Evolutionary conservation across 35 echinoderm and acorn worm species (phyloP).

Genomic region (Hemicentrotus pulcherrimus): DNA sequence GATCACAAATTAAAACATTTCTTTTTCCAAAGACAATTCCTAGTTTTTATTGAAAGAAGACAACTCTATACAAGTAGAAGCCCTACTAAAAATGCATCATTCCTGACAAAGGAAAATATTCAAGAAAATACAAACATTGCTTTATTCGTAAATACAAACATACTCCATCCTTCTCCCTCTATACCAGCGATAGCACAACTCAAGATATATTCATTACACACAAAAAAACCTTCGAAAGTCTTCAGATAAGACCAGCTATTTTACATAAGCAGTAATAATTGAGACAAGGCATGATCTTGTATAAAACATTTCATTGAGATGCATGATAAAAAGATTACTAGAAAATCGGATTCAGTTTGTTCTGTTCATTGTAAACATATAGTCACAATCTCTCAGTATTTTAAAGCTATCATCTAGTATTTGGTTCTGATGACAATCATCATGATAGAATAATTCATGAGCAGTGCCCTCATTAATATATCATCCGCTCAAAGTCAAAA

Average conservation of each 20-base stretch:
- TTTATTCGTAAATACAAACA: slow-evolving; percentile 29
- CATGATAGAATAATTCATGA: not conserved
- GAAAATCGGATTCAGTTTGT: not conserved
- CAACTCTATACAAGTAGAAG: slow-evolving; percentile 39
- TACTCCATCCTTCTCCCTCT: not conserved
- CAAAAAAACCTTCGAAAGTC: not conserved
- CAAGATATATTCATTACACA: slow-evolving; percentile 13
- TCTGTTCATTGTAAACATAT: not conserved
- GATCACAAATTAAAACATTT: not conserved
- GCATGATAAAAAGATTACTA: slow-evolving; percentile 19
- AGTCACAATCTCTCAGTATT: not conserved
- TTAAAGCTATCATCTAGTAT: not conserved
- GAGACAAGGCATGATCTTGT: slow-evolving; percentile 3
- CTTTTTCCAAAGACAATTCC: slow-evolving; percentile 18
- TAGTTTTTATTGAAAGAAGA: slow-evolving; percentile 43
- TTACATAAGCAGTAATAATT: not conserved
- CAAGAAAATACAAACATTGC: slow-evolving; percentile 42
- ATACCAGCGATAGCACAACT: not conserved
- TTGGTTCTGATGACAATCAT: too few relatives aligned
- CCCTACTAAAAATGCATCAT: slow-evolving; percentile 16
- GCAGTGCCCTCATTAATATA: not conserved
- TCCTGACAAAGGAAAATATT: slow-evolving; percentile 20
- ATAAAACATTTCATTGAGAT: slow-evolving; percentile 29
- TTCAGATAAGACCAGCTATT: not conserved
- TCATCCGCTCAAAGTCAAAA: too few relatives aligned